Conservation (phyloP, 2,113 vertebrate genomes). For the Oenanthe melanoleuca region DNA sequence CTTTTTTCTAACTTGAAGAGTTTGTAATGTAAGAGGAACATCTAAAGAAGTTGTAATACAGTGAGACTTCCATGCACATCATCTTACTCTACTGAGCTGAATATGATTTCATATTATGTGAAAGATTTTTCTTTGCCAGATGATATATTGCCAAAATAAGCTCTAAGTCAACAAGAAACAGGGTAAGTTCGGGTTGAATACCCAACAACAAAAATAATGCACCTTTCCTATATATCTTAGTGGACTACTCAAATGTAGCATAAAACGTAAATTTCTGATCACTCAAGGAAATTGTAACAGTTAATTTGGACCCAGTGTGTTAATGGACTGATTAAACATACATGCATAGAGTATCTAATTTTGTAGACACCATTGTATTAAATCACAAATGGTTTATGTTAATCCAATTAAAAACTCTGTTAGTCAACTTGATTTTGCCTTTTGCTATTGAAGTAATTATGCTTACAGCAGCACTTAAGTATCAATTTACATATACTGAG, state of each 20-base stretch:
- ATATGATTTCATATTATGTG: not conserved
- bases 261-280: not conserved
- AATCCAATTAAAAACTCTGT: slow-evolving; percentile 52
- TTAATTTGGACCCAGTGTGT: not conserved
- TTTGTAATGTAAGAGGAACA: not conserved
- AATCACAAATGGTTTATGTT: slow-evolving; percentile 22
- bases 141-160: not conserved
- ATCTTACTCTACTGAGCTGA: not conserved
- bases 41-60: not conserved
- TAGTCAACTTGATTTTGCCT: slow-evolving; percentile 43
- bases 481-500: slow-evolving; percentile 36
- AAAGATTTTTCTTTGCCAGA: slow-evolving; percentile 2
- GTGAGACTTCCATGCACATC: not conserved
- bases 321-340: not conserved
- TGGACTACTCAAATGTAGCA: not conserved
- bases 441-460: slow-evolving; percentile 43
- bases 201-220: not conserved
- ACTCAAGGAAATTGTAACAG: not conserved
- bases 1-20: not conserved
- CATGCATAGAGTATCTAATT: not conserved
- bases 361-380: slow-evolving; percentile 10
- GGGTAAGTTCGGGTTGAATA: not conserved
- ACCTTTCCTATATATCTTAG: not conserved
- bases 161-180: not conserved
- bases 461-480: slow-evolving; percentile 24